Conservation (phyloP, 2,797 vertebrate genomes). For the Rhodeus uyekii region DNA sequence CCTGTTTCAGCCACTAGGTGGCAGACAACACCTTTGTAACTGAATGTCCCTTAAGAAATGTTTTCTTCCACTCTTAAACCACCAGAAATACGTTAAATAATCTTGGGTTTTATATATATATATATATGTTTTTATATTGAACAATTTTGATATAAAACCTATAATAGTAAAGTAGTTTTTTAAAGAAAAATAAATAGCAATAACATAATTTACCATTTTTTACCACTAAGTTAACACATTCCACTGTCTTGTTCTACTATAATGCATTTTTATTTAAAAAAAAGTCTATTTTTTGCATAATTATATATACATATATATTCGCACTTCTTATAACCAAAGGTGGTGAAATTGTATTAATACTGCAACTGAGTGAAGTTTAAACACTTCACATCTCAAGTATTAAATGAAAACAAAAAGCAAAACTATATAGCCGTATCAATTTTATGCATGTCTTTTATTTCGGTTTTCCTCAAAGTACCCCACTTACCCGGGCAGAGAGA, state of each 20-base stretch:
- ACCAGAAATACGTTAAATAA: neutral
- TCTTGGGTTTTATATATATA: neutral
- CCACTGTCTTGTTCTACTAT: neutral
- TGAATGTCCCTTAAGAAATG: neutral
- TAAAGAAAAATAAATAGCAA: neutral
- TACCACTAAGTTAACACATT: neutral
- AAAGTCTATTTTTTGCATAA: too few relatives aligned
- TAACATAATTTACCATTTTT: neutral
- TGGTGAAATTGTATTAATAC: neutral
- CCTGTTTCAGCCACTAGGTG: constrained; percentile 40
- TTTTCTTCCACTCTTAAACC: too few relatives aligned
- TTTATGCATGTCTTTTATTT: neutral
- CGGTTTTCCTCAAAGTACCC: constrained; percentile 62
- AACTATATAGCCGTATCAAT: neutral
- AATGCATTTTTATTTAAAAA: neutral
- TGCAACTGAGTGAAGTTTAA: neutral
- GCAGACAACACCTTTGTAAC: constrained; percentile 10
- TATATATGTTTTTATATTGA: neutral
- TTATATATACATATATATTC: neutral
- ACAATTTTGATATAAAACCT: neutral
- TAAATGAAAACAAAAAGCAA: neutral
- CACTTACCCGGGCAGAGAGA: constrained; percentile 73
- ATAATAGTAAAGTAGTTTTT: neutral
- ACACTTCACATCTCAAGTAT: neutral
- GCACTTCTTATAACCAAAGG: neutral